These are phyloP conservation scores for Chaetorhynchus papuensis DNA, from an alignment of 2,113 vertebrate species.

Conservation along the genomic window DNA sequence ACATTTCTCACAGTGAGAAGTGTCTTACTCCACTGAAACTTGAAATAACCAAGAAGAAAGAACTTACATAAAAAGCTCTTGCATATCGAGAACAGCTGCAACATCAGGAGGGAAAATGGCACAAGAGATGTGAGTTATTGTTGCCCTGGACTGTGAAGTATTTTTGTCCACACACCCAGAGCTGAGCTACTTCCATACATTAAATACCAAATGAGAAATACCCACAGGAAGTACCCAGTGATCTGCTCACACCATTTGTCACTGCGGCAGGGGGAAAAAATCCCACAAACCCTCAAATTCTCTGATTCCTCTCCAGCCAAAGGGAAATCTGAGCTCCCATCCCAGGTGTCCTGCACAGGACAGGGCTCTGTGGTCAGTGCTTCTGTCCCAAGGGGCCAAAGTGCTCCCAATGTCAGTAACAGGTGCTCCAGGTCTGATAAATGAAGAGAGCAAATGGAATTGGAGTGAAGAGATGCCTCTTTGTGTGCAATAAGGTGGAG, in stretches of 20 bases:
- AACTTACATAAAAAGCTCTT: neutral
- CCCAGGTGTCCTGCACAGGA: accelerated
- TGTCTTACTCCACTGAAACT: neutral
- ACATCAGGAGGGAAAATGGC: neutral
- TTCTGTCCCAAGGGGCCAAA: neutral
- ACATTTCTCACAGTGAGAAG: neutral
- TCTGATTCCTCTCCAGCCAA: neutral
- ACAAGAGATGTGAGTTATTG: accelerated
- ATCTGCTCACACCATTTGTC: neutral
- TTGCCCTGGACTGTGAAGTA: neutral
- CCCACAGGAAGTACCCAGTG: neutral
- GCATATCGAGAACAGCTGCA: neutral
- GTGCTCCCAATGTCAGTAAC: neutral
- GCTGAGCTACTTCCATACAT: neutral
- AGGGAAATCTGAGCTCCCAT: neutral
- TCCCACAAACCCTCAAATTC: neutral
- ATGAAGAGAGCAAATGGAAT: neutral
- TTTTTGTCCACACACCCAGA: neutral
- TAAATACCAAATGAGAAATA: neutral
- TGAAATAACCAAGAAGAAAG: neutral
- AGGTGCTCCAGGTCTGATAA: neutral
- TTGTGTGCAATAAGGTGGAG: neutral
- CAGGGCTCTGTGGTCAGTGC: accelerated
- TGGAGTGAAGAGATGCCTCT: neutral
- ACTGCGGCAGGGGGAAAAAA: neutral